These are phyloP conservation scores for Siniperca scherzeri DNA, from an alignment of 2,797 vertebrate species.

Conservation along the genomic window DNA sequence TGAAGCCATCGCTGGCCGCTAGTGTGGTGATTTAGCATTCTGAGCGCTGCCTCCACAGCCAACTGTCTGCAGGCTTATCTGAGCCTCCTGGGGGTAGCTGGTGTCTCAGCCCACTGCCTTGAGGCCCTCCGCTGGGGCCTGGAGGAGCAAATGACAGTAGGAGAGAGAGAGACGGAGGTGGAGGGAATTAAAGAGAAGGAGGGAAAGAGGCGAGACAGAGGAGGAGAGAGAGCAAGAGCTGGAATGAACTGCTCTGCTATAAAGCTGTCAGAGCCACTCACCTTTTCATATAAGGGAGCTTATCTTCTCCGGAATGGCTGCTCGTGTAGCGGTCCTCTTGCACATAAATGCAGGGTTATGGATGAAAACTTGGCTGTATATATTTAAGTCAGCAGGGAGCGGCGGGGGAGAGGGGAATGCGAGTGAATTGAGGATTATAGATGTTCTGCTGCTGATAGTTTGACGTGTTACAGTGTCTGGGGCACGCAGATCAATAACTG, in stretches of 20 bases:
- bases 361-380: constrained; percentile 74
- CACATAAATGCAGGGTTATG: constrained; percentile 79
- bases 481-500: constrained; percentile 73
- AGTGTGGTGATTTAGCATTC: constrained; percentile 71
- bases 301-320: constrained; percentile 75
- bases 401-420: constrained; percentile 33
- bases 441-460: constrained; percentile 74
- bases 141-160: constrained; percentile 68
- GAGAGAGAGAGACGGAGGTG: constrained; percentile 1
- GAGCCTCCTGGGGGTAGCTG: constrained; percentile 71
- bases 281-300: constrained; percentile 79
- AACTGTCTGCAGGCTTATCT: constrained; percentile 74
- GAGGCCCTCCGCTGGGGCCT: constrained; percentile 64
- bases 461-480: constrained; percentile 71
- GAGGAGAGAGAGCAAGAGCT: constrained; percentile 54
- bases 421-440: constrained; percentile 74
- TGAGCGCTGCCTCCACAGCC: constrained; percentile 57
- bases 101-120: constrained; percentile 74
- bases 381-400: constrained; percentile 71
- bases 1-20: constrained; percentile 55
- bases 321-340: constrained; percentile 57
- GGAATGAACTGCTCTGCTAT: constrained; percentile 78
- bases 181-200: constrained; percentile 38
- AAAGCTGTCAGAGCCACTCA: constrained; percentile 82
- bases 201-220: constrained; percentile 50